Evolutionary conservation across 2,888 invertebrate genomes (phyloP), one percentile per base, ranked within the genome.

Genomic region (Fragum sueziense): DNA sequence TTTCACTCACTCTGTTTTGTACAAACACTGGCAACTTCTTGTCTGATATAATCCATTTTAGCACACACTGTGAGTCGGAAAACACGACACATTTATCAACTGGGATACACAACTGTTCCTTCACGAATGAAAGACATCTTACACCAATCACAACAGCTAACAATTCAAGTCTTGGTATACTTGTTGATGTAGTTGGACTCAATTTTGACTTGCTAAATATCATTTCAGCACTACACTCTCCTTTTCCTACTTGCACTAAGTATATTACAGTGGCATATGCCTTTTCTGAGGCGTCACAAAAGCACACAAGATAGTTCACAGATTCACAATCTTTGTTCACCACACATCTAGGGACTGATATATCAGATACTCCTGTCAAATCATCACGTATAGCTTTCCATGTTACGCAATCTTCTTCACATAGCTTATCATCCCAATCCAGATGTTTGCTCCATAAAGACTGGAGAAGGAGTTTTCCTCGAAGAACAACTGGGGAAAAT

Each of bases 191-290:
- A 17, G 68, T 33, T n/a, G 72, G 67, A 20, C 72, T 71, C 17
- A 79, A 69, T 52, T 75, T 25, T 33, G 79, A 34, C 52, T 79
- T 79, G 0, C 71, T 47, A 51, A 79, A 76, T n/a, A 75, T 59
- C 47, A 79, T 52, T 22, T 75, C 71, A 59, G 34, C 22, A 31
- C 27, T 74, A 22, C 68, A 22, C 20, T 69, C 9, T 20, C 37
- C 27, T 22, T 59, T 41, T n/a, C n/a, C n/a, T n/a, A n/a, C n/a
- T n/a, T n/a, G n/a, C n/a, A n/a, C n/a, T n/a, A n/a, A n/a, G n/a
- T n/a, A n/a, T n/a, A n/a, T n/a, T n/a, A n/a, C n/a, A n/a, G n/a
- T n/a, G n/a, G n/a, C n/a, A n/a, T n/a, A n/a, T n/a, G n/a, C n/a
- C n/a, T n/a, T n/a, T n/a, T n/a, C n/a, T n/a, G n/a, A n/a, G n/a